Percentiles rank a stretch among this genome's conserved stretches.
phyloP scores from a whole-genome alignment of 2,888 invertebrate genomes.

The Metalampra italica region DNA sequence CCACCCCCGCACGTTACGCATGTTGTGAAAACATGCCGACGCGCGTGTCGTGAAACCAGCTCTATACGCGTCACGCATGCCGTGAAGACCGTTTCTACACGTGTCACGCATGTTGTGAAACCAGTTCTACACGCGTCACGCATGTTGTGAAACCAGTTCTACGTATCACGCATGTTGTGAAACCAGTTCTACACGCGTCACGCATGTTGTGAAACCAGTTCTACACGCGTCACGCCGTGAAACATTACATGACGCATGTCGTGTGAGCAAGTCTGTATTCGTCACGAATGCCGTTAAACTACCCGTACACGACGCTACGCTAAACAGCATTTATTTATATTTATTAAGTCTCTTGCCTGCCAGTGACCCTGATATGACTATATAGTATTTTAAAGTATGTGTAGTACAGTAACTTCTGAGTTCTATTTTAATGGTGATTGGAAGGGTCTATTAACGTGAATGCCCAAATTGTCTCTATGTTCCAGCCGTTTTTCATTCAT shows the following conservation, averaged over 20 bases:
- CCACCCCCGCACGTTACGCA: background rate
- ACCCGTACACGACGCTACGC: background rate
- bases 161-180: too few species aligned
- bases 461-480: too few species aligned
- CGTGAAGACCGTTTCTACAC: slow-evolving; percentile 26
- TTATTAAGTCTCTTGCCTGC: slow-evolving; percentile 1
- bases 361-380: background rate
- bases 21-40: too few species aligned
- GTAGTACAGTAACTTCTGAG: too few species aligned
- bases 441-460: too few species aligned
- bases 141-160: slow-evolving; percentile 34
- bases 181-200: slow-evolving; percentile 52
- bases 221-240: too few species aligned
- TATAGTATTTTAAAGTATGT: background rate
- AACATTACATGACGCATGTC: too few species aligned
- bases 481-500: too few species aligned
- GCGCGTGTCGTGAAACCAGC: too few species aligned
- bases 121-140: background rate
- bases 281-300: slow-evolving; percentile 55
- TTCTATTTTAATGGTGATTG: too few species aligned
- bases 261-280: background rate
- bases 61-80: slow-evolving; percentile 44
- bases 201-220: slow-evolving; percentile 46
- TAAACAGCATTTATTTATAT: slow-evolving; percentile 3
- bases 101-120: slow-evolving; percentile 55